Conservation (phyloP, 2,888 invertebrate species). For the Limenitis arthemis region DNA sequence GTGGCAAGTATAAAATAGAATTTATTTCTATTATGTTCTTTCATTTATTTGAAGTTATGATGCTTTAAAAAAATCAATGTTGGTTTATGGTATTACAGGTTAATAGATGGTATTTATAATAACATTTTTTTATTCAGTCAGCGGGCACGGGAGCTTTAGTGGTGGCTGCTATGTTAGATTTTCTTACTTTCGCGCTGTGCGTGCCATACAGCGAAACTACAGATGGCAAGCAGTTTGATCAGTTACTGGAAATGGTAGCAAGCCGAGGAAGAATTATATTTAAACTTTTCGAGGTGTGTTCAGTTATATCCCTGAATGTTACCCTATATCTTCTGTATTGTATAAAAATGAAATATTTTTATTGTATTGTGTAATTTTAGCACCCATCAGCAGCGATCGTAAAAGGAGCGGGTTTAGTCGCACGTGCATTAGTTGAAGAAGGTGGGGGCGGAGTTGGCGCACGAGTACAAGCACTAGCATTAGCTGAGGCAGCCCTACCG, state of each 20-base stretch:
- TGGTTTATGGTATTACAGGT: neutral
- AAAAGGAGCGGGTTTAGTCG: constrained; percentile 97
- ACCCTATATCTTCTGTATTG: neutral
- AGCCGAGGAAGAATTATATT: constrained; percentile 92
- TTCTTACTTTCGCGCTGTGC: constrained; percentile 97
- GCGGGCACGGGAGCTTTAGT: constrained; percentile 96
- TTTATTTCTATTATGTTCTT: neutral
- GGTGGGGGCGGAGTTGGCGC: constrained; percentile 93
- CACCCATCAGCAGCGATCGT: constrained; percentile 98
- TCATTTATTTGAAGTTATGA: too few species aligned
- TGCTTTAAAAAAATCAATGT: neutral
- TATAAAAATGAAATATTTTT: too few species aligned
- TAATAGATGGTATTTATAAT: too few species aligned
- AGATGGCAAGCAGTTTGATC: constrained; percentile 96
- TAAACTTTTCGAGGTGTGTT: constrained; percentile 86
- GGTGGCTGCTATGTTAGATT: constrained; percentile 97
- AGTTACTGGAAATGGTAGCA: constrained; percentile 93
- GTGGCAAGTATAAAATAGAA: constrained; percentile 77
- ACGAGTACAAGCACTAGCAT: constrained; percentile 95
- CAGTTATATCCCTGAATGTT: neutral
- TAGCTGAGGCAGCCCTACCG: constrained; percentile 97
- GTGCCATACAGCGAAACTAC: constrained; percentile 99
- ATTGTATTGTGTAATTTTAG: constrained; percentile 46
- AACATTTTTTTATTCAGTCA: constrained; percentile 66
- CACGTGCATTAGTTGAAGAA: constrained; percentile 98